Evolutionary conservation across 2,797 vertebrate species (phyloP), one percentile per base, ranked within the genome.

Genomic region (Danio choprae): DNA sequence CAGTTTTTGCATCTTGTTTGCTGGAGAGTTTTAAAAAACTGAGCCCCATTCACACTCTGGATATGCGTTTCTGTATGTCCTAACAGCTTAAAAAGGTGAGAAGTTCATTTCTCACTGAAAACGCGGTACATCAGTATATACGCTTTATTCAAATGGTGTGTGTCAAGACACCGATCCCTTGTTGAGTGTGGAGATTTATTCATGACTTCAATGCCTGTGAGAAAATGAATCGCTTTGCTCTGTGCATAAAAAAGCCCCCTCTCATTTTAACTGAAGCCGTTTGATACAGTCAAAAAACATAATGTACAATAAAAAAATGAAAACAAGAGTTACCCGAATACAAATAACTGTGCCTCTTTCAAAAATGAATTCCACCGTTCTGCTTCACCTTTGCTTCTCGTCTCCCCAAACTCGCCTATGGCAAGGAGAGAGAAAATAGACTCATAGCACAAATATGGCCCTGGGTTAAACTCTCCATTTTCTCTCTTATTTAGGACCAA

Each of bases 351-450:
- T 15, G 50, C 16, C 40, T 59, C 41, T 40, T 44, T 20, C 75
- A 50, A 36, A 71, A 43, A 69, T 70, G 15, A 60, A 70, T 60
- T 43, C 36, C 20, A 62, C 13, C 36, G 9, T n/a, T n/a, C 38
- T 64, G 15, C 41, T 41, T 58, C 74, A 56, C 41, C 16, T 18
- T 64, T 74, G 16, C 6, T 62, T 60, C 12, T 56, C n/a, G 0
- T 59, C 29, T 29, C 43, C 58, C 12, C 77, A 69, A 22, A 29
- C 11, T 29, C 16, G 56, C 73, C 12, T 63, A 44, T 76, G 58
- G 65, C 73, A 63, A 77, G 43, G 74, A 62, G 58, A 68, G 62
- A 63, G 64, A 62, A 68, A 77, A 50, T 56, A 40, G 59, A 72
- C 43, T 73, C 58, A 41, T 13, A 78, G 55, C 55, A 68, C 62